Evolutionary conservation across 2,888 invertebrate species (phyloP), one percentile per base, ranked within the genome.

Genomic region (Morpho deidamia): DNA sequence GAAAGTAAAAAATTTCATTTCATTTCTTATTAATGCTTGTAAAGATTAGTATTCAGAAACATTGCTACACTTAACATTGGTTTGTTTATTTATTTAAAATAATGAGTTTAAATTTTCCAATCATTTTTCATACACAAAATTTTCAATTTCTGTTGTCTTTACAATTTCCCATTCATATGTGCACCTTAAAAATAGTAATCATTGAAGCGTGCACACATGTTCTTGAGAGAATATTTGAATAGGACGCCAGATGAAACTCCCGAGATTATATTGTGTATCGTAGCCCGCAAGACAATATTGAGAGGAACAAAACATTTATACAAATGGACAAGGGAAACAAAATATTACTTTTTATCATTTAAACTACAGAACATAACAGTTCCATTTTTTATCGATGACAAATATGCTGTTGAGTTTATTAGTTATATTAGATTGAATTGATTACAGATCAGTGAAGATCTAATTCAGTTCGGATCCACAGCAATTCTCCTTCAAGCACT

Each of bases 191-290:
- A 78, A 76, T 78, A 82, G 85, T 86, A 85, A 82, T 85, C 83
- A 81, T 76, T 71, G 78, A 69, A 69, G 78, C 78, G 70, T 76
- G 73, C 78, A 78, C 82, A 81, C 81, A 75, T 82, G 83, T 75
- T 72, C 68, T 68, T 65, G 67, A 69, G 72, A 72, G 73, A 77
- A 76, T 74, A 74, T 76, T 70, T 72, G 74, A 76, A 76, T 74
- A 72, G 70, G 67, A 57, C 49, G 41, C 41, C 68, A 68, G 68
- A 68, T 64, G 72, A 69, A 68, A 65, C 61, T 66, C 14, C 58
- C 59, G 63, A 69, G 68, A 66, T 71, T 71, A 72, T 75, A 74
- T 76, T 77, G 73, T 76, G 68, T 70, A 70, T 69, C 59, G 63
- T 53, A 53, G 45, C 66, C 70, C 66, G 68, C 76, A 71, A 78